phyloP scores from a whole-genome alignment of 2,888 invertebrate genomes.

The Aspidiotus rigidus region DNA sequence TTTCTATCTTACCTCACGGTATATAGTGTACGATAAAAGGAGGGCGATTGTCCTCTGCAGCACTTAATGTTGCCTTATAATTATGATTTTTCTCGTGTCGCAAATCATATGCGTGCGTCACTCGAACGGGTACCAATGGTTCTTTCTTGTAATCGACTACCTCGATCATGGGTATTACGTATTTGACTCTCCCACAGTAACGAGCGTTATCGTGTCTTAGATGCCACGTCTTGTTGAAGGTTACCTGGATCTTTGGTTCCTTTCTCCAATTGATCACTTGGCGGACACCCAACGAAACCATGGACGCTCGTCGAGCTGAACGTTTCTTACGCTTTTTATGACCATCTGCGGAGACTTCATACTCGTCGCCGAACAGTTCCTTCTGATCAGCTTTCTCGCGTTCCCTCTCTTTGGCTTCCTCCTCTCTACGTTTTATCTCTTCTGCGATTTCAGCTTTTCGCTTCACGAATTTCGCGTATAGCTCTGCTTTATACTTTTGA shows the following conservation, averaged over 20 bases:
- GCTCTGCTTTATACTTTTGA: background rate
- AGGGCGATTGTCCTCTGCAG: no score
- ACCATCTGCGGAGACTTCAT: slow-evolving; percentile 5
- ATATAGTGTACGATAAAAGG: no score
- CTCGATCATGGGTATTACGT: background rate
- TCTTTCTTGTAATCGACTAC: slow-evolving; percentile 14
- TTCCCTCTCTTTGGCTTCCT: slow-evolving; percentile 8
- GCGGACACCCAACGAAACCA: slow-evolving; percentile 21
- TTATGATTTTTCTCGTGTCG: background rate
- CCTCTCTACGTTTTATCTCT: slow-evolving; percentile 9
- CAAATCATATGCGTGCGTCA: slow-evolving; percentile 5
- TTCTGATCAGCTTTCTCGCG: slow-evolving; percentile 14
- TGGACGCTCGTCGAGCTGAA: slow-evolving; percentile 20
- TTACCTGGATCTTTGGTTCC: slow-evolving; percentile 1
- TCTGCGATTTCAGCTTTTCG: slow-evolving; percentile 9
- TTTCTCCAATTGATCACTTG: slow-evolving; percentile 22
- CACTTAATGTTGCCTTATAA: no score
- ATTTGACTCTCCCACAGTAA: slow-evolving; percentile 1
- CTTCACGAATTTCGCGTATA: slow-evolving; percentile 8
- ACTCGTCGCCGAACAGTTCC: slow-evolving; percentile 14
- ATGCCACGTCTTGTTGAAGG: background rate
- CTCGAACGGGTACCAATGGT: background rate
- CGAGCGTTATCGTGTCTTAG: slow-evolving; percentile 7
- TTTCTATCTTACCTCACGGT: no score
- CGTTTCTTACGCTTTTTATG: slow-evolving; percentile 22